A percentile compares a stretch with the other conserved stretches of the same genome.
Conservation (phyloP, 2,888 invertebrate genomes). For the Willowsia nigromaculata region DNA sequence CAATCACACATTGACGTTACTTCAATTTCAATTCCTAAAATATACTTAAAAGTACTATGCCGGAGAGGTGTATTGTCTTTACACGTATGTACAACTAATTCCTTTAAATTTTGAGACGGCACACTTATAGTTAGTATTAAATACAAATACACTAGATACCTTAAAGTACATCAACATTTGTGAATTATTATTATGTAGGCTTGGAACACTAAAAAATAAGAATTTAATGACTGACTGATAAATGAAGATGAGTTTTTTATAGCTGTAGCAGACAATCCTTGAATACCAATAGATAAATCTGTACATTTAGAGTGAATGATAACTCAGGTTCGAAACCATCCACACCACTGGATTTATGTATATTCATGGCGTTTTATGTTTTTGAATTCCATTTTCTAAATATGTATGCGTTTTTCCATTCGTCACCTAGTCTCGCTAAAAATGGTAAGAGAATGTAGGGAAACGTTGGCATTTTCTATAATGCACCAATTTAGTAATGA, state of each 20-base stretch:
- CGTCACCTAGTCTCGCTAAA: conserved; percentile 22
- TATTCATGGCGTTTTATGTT: background rate
- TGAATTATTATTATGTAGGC: background rate
- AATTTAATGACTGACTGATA: conserved; percentile 56
- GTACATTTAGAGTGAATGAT: background rate
- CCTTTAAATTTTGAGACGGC: background rate
- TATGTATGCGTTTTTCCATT: background rate
- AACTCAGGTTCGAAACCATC: too few species aligned
- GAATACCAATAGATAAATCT: background rate
- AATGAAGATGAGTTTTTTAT: conserved; percentile 38
- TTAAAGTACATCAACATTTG: background rate
- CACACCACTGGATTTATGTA: background rate
- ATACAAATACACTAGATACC: background rate
- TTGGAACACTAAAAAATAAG: background rate
- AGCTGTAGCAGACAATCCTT: conserved; percentile 37
- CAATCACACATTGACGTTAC: background rate
- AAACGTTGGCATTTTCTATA: background rate
- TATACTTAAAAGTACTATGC: background rate
- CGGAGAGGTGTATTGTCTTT: conserved; percentile 20
- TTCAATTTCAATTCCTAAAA: conserved; percentile 23
- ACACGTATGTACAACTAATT: conserved; percentile 20
- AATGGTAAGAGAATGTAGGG: background rate
- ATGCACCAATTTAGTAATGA: background rate
- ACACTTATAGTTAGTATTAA: background rate
- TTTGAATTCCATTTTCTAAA: background rate